Evolutionary conservation across 2,888 invertebrate species (phyloP).

Genomic region (Stenodera caucasica): DNA sequence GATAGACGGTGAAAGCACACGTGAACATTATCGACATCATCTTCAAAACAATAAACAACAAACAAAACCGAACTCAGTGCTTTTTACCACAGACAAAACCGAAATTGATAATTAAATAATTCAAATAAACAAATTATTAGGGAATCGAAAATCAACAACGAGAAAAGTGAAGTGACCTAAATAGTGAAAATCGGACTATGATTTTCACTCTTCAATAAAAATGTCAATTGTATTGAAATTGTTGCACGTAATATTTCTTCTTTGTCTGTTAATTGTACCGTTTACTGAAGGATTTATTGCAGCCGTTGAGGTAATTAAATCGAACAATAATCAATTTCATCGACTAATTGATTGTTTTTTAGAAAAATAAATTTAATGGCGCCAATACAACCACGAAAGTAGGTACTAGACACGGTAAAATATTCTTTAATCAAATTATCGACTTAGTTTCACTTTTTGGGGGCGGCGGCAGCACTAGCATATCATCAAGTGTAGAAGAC

Average conservation of each 20-base stretch:
- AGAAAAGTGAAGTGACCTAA: constrained; percentile 20
- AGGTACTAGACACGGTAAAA: constrained; percentile 58
- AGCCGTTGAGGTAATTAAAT: constrained; percentile 17
- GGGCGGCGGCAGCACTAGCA: constrained; percentile 61
- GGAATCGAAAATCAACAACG: neutral
- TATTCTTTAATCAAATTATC: constrained; percentile 74
- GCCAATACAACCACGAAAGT: constrained; percentile 54
- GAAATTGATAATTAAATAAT: neutral
- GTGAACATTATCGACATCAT: constrained; percentile 32
- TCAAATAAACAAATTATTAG: constrained; percentile 1
- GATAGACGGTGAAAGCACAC: constrained; percentile 44
- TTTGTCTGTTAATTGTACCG: constrained; percentile 15
- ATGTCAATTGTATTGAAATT: constrained; percentile 18
- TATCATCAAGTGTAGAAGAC: constrained; percentile 35
- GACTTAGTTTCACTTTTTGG: constrained; percentile 64
- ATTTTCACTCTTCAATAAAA: constrained; percentile 13
- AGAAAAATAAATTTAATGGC: constrained; percentile 20
- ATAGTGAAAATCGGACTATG: constrained; percentile 3
- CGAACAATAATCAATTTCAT: neutral
- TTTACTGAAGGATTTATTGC: constrained; percentile 17
- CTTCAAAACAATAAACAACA: constrained; percentile 22
- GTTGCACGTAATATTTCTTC: constrained; percentile 17
- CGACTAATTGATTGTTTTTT: neutral
- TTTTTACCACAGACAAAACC: neutral
- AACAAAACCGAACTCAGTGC: too few relatives aligned